Evolutionary conservation across 2,888 invertebrate genomes (phyloP).

Genomic region (Cheilosia vulpina): DNA sequence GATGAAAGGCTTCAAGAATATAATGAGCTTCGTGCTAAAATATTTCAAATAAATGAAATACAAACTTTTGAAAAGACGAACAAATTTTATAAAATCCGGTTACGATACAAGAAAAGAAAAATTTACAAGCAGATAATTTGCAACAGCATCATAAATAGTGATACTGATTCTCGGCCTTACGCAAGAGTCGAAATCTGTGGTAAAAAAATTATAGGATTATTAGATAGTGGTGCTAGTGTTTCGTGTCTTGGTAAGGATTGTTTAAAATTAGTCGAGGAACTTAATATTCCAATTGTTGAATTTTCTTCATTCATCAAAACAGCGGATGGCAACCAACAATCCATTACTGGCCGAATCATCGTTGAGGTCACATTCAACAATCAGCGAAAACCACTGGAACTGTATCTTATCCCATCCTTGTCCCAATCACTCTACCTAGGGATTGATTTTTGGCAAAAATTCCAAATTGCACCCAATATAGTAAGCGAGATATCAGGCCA

Average conservation of each 20-base stretch:
- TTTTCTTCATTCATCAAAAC: neutral
- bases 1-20: neutral
- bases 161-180: neutral
- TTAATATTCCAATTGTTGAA: neutral
- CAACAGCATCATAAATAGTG: neutral
- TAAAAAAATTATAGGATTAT: neutral
- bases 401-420: neutral
- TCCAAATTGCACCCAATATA: conserved; percentile 1
- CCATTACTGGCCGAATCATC: neutral
- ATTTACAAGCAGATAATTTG: neutral
- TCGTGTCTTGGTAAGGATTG: neutral
- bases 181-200: neutral
- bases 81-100: neutral
- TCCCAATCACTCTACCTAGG: neutral
- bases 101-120: neutral
- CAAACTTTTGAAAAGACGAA: neutral
- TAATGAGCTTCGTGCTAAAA: neutral
- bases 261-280: neutral
- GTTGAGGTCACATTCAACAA: neutral
- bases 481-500: neutral
- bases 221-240: neutral
- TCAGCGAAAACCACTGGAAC: neutral
- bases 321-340: neutral
- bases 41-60: neutral
- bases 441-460: conserved; percentile 16